Evolutionary conservation across 2,888 invertebrate genomes (phyloP), one percentile per base, ranked within the genome.

Genomic region (Sabatieria punctata): DNA sequence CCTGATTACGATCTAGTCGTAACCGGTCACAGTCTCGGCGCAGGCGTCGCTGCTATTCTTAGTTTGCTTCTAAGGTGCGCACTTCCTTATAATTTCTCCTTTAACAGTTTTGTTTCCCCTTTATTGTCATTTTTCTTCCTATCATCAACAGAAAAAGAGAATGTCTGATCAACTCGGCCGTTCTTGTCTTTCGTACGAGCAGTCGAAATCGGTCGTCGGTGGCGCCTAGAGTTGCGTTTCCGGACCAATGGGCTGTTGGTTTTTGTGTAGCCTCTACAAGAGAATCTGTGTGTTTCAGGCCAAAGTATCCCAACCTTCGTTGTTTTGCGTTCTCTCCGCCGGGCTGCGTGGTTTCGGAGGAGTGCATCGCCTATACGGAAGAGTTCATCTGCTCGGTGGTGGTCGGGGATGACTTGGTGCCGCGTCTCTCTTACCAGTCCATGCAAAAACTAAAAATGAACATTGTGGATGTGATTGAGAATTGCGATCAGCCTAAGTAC

Each of bases 21-120:
- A 13, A 84, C 84, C 57, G 83, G 88, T 54, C 86, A 88, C 70
- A 86, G 85, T 68, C 71, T 88, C 43, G 89, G 89, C 8, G 86
- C 85, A 13, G 86, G 86, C 22, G 78, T 85, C 36, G 82, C 83
- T 51, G 78, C 82, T 50, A 73, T 89, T 51, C 74, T 88, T 48
- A 80, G 81, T 11, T 71, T 85, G 55, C 76, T 86, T 56, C 70
- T 89, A 56, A 77, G 79, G 57, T 60, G 3, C 2, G 21, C 11
- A 30, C 15, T 30, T 11, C 30, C 15, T 30, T 15, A n/a, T n/a
- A n/a, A n/a, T n/a, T n/a, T n/a, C n/a, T n/a, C n/a, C n/a, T n/a
- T n/a, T n/a, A n/a, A n/a, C n/a, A n/a, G n/a, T n/a, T n/a, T n/a
- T n/a, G n/a, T n/a, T n/a, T n/a, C n/a, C n/a, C n/a, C n/a, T n/a